Conservation (phyloP, 2,888 invertebrate genomes). For the Archips crataeganus region DNA sequence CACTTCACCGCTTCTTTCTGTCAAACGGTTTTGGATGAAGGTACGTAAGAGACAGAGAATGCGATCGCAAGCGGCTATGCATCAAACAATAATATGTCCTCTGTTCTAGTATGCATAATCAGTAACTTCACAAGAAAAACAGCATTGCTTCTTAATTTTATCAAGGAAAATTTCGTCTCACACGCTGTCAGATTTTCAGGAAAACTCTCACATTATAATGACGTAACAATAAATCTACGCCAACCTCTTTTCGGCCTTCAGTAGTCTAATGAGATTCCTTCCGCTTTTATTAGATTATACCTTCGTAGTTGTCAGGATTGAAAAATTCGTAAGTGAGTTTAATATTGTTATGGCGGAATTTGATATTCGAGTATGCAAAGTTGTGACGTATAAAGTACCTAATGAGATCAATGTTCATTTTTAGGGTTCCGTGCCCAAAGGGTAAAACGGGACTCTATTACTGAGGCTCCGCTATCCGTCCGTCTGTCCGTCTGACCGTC, state of each 20-base stretch:
- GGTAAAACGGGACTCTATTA: no score
- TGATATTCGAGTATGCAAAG: neutral
- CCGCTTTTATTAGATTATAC: slow-evolving; percentile 29
- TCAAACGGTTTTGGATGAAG: no score
- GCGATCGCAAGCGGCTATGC: no score
- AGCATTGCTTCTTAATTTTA: neutral
- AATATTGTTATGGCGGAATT: slow-evolving; percentile 13
- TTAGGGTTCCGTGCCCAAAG: no score
- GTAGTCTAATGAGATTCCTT: slow-evolving; percentile 34
- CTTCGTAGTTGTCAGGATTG: slow-evolving; percentile 26
- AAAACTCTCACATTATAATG: slow-evolving; percentile 22
- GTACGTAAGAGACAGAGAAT: no score
- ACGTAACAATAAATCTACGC: slow-evolving; percentile 34
- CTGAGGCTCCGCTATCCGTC: no score
- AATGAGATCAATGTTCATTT: neutral
- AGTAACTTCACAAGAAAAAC: neutral
- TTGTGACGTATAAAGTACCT: neutral
- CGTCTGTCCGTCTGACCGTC: no score
- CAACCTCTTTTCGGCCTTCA: slow-evolving; percentile 26
- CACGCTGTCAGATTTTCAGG: slow-evolving; percentile 19
- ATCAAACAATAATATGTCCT: neutral
- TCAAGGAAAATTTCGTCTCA: slow-evolving; percentile 8
- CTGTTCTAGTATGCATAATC: neutral
- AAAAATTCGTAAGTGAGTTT: slow-evolving; percentile 12
- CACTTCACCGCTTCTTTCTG: no score